Evolutionary conservation across 2,113 vertebrate species (phyloP), one percentile per base, ranked within the genome.

Genomic region (Lipophrys pholis): DNA sequence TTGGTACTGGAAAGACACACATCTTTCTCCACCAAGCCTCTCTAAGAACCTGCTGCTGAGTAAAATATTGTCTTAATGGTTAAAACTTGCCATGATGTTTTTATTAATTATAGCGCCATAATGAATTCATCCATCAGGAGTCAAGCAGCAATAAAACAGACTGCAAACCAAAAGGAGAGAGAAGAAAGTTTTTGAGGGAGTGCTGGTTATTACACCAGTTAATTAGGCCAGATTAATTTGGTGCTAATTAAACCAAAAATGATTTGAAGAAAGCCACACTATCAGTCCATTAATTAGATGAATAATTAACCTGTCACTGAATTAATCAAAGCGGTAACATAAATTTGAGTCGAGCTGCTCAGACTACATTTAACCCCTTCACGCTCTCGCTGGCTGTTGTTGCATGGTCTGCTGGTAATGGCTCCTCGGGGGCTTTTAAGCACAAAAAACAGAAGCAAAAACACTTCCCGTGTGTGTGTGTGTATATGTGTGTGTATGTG

Each of bases 141-240:
- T 76, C 40, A 75, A 57, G 50, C 6, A 73, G 55, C 62, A 74
- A 68, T 75, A 69, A 55, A 66, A 80, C 11, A 11, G 2, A 54
- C 86, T 57, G 51, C 40, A 81, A 72, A 85, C 41, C 63, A 78
- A 77, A 74, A 64, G 59, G 55, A 81, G 6, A 9, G 59, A 39
- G 54, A 65, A 46, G 62, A 66, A 76, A 53, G 55, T 82, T 79
- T 66, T 66, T 54, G 61, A 81, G 42, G 42, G 60, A n/a, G 52
- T 7, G 66, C 63, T 83, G 73, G 67, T 85, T 85, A 85, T 87
- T 86, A 85, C 68, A 76, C 15, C 60, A 72, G 72, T 80, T 89
- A 89, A 93, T 92, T 91, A 90, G 76, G 68, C 64, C 61, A 68
- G 64, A 91, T 87, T 86, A 53, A 84, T 88, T 89, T 69, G 40